Base-by-base conservation (phyloP, 2,888 invertebrate genomes). In the Ferrisia virgata region DNA sequence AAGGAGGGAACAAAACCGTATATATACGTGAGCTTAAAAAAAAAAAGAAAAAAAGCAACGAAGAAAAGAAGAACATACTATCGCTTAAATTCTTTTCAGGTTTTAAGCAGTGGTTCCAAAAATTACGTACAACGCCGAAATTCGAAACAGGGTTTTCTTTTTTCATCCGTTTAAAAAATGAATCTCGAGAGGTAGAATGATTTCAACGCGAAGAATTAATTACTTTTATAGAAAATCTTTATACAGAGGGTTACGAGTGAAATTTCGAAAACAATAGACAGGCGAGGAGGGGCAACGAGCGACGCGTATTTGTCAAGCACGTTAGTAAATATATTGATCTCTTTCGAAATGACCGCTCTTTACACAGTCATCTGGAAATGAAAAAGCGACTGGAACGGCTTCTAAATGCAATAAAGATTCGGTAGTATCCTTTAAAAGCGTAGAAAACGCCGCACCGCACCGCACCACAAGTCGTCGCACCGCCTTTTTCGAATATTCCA, bases 291-390 rank as follows among this genome's bases (percentile, higher is more conserved):
- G 2, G 22, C 22, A 11, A 8, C 53, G 22, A 33, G 15, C n/a
- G 28, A 11, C 72, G 25, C 72, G 36, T 31, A 76, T 76, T 76
- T 36, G 72, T 76, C 72, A 36, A 76, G 72, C 72, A 76, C 72
- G 72, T 76, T 76, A 69, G 69, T 69, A 69, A 69, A 69, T 69
- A 76, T 76, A 76, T 76, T 76, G 72, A 76, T 76, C 72, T 76
- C 72, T 33, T 76, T 36, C 22, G 6, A 76, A 76, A 76, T 76
- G 72, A 76, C 72, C 72, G 72, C 72, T 36, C 72, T 76, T 36
- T 76, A 76, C 36, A 76, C 36, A 76, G 36, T 76, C 72, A 36
- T 76, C 72, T 76, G 72, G 72, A 76, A 76, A 76, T 76, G 72
- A 76, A 76, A 36, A 76, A 76, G 18, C 36, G 33, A 36, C 36